phyloP scores from a whole-genome alignment of 2,797 vertebrate genomes.

The Leuciscus waleckii region DNA sequence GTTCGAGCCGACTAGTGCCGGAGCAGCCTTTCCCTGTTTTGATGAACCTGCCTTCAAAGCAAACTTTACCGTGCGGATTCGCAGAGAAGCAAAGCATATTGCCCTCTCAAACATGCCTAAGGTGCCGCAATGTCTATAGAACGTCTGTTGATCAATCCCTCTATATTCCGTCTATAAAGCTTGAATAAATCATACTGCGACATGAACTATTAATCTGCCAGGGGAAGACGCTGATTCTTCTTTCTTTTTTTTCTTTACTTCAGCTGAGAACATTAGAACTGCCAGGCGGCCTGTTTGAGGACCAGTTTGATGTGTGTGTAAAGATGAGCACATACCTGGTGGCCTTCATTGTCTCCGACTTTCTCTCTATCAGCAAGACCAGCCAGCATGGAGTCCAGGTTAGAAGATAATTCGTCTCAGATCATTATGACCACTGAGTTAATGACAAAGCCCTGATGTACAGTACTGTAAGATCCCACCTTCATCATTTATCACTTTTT shows the following conservation, averaged over 20 bases:
- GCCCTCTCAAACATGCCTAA: slow-evolving; percentile 91
- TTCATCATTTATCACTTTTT: not conserved
- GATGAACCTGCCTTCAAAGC: slow-evolving; percentile 93
- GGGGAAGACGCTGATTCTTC: not conserved
- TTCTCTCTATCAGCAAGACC: slow-evolving; percentile 87
- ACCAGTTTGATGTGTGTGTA: slow-evolving; percentile 88
- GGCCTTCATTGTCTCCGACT: slow-evolving; percentile 92
- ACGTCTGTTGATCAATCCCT: not conserved
- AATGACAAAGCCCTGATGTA: not conserved
- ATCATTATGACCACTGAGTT: not conserved
- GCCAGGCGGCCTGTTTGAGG: slow-evolving; percentile 82
- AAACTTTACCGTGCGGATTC: slow-evolving; percentile 83
- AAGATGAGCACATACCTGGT: slow-evolving; percentile 95
- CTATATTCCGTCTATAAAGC: not conserved
- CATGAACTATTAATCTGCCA: not conserved
- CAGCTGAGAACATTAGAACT: slow-evolving; percentile 84
- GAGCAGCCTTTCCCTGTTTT: slow-evolving; percentile 91
- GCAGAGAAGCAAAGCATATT: slow-evolving; percentile 81
- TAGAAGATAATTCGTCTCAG: slow-evolving; percentile 42
- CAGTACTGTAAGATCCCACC: not conserved
- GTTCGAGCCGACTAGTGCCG: slow-evolving; percentile 89
- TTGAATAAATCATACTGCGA: slow-evolving; percentile 5
- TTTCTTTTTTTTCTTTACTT: not conserved
- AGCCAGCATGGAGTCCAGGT: slow-evolving; percentile 88
- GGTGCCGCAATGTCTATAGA: slow-evolving; percentile 68